Percentiles rank a stretch among this genome's conserved stretches.
These are phyloP conservation scores for Coleophora flavipennella DNA, from an alignment of 2,888 invertebrate genomes.

Conservation along the genomic window DNA sequence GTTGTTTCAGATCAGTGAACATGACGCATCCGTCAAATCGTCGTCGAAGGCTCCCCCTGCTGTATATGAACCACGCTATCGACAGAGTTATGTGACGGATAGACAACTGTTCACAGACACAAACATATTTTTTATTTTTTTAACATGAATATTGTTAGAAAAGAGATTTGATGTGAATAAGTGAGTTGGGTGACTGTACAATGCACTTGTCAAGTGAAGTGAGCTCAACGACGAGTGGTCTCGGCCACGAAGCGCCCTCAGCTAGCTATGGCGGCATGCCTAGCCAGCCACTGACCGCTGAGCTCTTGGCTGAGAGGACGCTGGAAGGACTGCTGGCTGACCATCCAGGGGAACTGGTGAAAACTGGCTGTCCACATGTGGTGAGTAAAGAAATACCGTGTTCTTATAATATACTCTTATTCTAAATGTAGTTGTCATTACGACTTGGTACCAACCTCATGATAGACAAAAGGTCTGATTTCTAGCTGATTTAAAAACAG, in stretches of 20 bases:
- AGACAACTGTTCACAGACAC: no score
- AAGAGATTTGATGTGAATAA: neutral
- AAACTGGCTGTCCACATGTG: conserved; percentile 96
- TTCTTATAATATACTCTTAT: neutral
- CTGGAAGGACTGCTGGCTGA: conserved; percentile 88
- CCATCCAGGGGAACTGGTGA: conserved; percentile 92
- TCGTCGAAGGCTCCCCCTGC: no score
- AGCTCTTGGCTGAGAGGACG: conserved; percentile 86
- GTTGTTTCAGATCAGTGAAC: neutral
- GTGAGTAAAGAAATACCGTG: conserved; percentile 58
- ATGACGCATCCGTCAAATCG: neutral
- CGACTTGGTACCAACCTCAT: no score
- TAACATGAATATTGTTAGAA: no score
- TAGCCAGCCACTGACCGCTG: conserved; percentile 81
- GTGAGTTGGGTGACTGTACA: conserved; percentile 28
- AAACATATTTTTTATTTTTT: no score
- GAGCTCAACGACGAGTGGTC: conserved; percentile 77
- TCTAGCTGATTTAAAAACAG: no score
- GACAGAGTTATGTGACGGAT: neutral
- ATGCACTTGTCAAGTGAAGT: conserved; percentile 89
- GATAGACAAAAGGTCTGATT: no score
- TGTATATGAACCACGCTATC: neutral
- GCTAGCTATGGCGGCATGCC: conserved; percentile 59
- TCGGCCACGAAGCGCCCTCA: conserved; percentile 63
- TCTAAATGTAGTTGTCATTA: neutral